Conservation (phyloP, 53 echinoderm and acorn worm species). For the Arbacia lixula region DNA sequence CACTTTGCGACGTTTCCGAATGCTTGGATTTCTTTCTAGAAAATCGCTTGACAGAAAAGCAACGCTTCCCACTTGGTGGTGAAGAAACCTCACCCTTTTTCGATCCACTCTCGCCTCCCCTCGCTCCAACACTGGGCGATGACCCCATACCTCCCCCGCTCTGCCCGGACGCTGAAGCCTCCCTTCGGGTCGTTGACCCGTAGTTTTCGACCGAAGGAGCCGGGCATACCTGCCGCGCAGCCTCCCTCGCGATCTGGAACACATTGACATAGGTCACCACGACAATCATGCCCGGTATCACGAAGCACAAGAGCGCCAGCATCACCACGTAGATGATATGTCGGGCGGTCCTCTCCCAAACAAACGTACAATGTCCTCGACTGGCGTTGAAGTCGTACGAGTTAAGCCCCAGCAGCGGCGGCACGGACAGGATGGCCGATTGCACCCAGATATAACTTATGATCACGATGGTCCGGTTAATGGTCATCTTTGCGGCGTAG, state of each 20-base stretch:
- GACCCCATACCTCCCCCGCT: background rate
- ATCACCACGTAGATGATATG: conserved; percentile 74
- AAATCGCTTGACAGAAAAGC: background rate
- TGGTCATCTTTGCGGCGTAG: conserved; percentile 75
- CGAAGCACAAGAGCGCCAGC: conserved; percentile 77
- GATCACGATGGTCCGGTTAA: conserved; percentile 42
- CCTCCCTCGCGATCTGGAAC: conserved; percentile 84
- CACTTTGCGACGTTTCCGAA: conserved; percentile 43
- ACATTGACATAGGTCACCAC: conserved; percentile 78
- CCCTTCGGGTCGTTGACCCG: conserved; percentile 67
- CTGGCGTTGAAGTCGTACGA: conserved; percentile 70
- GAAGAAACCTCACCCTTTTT: conserved; percentile 3
- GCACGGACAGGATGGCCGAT: conserved; percentile 66
- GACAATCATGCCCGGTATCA: conserved; percentile 70
- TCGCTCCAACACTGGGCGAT: background rate
- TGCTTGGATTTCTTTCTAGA: conserved; percentile 11
- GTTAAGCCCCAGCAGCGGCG: conserved; percentile 80
- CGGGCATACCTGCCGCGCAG: conserved; percentile 80
- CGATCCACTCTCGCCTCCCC: background rate
- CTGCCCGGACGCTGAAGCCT: background rate
- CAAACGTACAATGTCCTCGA: conserved; percentile 87
- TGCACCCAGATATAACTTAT: conserved; percentile 87
- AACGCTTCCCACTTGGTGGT: background rate
- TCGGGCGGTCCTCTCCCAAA: conserved; percentile 65
- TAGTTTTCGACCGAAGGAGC: conserved; percentile 68